These are phyloP conservation scores for Zosterops japonicus DNA, from an alignment of 2,113 vertebrate species.

Conservation along the genomic window DNA sequence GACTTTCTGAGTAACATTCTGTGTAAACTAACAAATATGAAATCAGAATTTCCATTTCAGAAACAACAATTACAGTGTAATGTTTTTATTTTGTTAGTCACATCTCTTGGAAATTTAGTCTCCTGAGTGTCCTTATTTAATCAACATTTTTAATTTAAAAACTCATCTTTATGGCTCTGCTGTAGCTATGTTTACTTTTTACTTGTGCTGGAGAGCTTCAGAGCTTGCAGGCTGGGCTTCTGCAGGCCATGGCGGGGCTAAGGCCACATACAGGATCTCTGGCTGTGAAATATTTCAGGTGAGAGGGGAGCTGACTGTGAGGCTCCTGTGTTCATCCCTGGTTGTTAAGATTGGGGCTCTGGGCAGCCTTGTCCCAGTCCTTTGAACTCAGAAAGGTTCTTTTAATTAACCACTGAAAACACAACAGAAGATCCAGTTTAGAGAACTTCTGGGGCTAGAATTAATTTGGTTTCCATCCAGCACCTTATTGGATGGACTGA, in stretches of 20 bases:
- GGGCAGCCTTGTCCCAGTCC: neutral
- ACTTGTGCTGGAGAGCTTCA: neutral
- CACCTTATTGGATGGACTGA: neutral
- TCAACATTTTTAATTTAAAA: neutral
- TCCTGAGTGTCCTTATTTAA: neutral
- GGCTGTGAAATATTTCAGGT: neutral
- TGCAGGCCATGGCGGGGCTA: fast-evolving
- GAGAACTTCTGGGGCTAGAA: neutral
- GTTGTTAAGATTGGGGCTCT: neutral
- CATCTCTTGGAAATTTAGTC: neutral
- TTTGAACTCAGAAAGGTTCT: neutral
- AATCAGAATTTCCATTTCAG: neutral
- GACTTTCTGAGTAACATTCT: neutral
- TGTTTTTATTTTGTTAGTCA: neutral
- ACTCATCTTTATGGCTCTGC: neutral
- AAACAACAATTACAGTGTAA: neutral
- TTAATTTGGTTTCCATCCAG: neutral
- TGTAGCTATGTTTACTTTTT: neutral
- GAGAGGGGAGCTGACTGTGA: neutral
- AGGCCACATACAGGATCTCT: neutral
- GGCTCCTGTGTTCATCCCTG: neutral
- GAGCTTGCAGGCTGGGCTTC: neutral
- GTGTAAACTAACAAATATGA: neutral
- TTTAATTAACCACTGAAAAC: neutral
- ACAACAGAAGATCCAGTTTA: neutral